Evolutionary conservation across 2,113 vertebrate genomes (phyloP), one percentile per base, ranked within the genome.

Genomic region (Nasalis larvatus): DNA sequence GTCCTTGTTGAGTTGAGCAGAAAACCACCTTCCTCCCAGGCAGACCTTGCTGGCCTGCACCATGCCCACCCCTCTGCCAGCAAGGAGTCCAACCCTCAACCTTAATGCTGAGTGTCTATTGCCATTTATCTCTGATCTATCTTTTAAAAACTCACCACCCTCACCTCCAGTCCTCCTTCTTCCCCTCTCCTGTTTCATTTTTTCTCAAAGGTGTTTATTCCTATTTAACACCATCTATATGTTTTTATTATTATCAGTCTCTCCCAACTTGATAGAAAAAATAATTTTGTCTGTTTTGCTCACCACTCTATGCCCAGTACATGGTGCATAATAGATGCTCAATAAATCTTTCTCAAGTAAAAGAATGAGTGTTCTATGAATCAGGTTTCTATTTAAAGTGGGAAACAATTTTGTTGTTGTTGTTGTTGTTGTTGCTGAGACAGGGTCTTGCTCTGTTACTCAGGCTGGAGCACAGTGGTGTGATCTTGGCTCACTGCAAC

Each of bases 41-140:
- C 2, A 11, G 71, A 4, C 13, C 68, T 20, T 21, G 16, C 18
- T 30, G 0, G 0, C 14, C 14, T n/a, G 21, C 12, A 1, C 16
- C 0, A 6, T 0, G 3, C 6, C 20, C 3, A 3, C 12, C 2
- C 0, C 4, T 68, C 17, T 74, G 25, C 35, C 0, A 16, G 40
- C 8, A 30, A 68, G 30, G 18, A 71, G 20, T 47, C 1, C 0
- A 25, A 49, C 1, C 16, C n/a, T 3, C 56, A 56, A 12, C 6
- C 1, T 63, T 1, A n/a, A 27, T 74, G 17, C 45, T 8, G 30
- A 18, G 47, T 1, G 20, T 10, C n/a, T 49, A 16, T 45, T 40
- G 58, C 49, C 25, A 0, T 13, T 56, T 42, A 5, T 74, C 30
- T 9, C 25, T 40, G 78, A 63, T 14, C 8, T 32, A 8, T 52